Base-by-base conservation (phyloP, 2,888 invertebrate species). In the Tenthredo notha region DNA sequence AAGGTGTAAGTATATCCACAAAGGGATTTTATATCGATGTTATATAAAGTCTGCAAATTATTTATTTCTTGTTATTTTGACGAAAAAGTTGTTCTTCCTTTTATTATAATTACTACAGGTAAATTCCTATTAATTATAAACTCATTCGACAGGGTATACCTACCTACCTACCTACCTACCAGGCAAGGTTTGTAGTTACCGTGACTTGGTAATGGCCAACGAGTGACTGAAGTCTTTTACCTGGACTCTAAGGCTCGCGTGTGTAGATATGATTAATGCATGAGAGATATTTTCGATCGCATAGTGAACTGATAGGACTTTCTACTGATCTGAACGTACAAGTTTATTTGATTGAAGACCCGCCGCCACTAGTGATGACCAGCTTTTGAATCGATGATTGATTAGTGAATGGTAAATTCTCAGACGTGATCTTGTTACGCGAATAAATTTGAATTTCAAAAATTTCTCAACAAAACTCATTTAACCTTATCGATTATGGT, bases 211-310 rank as follows among this genome's bases (percentile, higher is more conserved):
- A 84, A 84, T 84, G 58, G 77, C 72, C 40, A 21, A 21, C 40
- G 18, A 40, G 82, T 54, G 75, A 84, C 75, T 65, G 47, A 72
- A 61, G 75, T 61, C 54, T 75, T 78, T 58, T 80, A 61, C 58
- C 61, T 25, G 18, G 18, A 18, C 25, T 77, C 54, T 37, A 33
- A 82, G 72, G 80, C 85, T 85, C 85, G 85, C 85, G 85, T 85
- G 85, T 70, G 85, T 67, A 87, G 86, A 88, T 87, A 91, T 92
- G 92, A 92, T 92, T 92, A 92, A 92, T 92, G 91, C 91, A 92
- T 91, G 91, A 92, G 92, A 90, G 89, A 90, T 89, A 91, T 90
- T 90, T 92, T 90, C 88, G 89, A 91, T 88, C 88, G 86, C 86
- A 88, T 87, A 87, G 87, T 87, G 86, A 87, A 86, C 87, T 88